Base-by-base conservation (phyloP, 2,888 invertebrate genomes). In the Ophion slaviceki region DNA sequence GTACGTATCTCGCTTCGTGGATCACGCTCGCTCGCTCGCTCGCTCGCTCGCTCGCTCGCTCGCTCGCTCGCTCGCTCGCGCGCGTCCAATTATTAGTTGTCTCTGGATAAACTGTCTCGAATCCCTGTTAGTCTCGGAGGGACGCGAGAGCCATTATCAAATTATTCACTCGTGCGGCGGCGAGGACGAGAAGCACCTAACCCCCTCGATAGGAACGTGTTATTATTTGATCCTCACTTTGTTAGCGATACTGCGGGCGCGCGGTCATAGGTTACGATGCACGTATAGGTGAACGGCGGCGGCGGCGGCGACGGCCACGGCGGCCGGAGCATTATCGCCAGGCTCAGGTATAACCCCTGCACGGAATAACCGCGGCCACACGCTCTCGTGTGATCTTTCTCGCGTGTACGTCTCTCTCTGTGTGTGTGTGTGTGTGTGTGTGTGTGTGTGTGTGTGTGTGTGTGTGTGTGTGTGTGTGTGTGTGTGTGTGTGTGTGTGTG, bases 201-300 rank as follows among this genome's bases (percentile, higher is more conserved):
- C 68, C 85, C 45, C 68, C 88, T 88, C 91, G 91, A 92, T 92
- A 92, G 89, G 90, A 93, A 92, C 93, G 91, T 93, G 92, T 93
- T 93, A 93, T 93, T 93, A 93, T 93, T 93, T 91, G 92, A 93
- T 93, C 93, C 92, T 93, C 93, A 93, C 93, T 93, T 93, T 93
- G 93, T 93, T 93, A 93, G 93, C 92, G 90, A 92, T 93, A 92
- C 82, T 28, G 47, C 14, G 47, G 3, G 14, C 47, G 14, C 47
- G 14, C 47, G 79, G 78, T 82, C 79, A 85, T 61, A 82, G 82
- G 70, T 79, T 85, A 85, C 71, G 71, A 79, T 61, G 74, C 66
- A 61, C 40, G n/a, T 76, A 64, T 71, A 40, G 40, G 40, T 40
- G 40, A 40, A 8, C 40, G 40, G 40, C 40, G 40, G 36, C 6